Base-by-base conservation (phyloP, 2,113 vertebrate species). In the Dicaeum eximium region DNA sequence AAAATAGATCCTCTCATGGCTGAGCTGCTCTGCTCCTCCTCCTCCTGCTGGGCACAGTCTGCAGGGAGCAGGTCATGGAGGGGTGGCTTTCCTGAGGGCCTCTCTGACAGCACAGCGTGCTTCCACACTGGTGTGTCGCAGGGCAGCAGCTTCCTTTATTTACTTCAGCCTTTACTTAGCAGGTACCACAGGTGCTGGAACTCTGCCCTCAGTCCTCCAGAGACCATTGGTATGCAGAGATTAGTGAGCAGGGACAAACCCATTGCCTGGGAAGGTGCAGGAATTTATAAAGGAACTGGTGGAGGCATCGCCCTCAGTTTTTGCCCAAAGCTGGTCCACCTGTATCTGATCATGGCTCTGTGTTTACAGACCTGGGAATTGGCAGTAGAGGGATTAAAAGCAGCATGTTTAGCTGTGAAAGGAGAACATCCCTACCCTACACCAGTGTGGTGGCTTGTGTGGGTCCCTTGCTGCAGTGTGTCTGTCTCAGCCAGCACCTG, bases 91-190 rank as follows among this genome's bases (percentile, higher is more conserved):
- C 23, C 25, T 5, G 20, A 56, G 53, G 13, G 22, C 14, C 25
- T 24, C 73, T 80, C 70, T 0, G 0, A 15, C 10, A 35, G 19
- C 0, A 15, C 10, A 35, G 19, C 0, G 0, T 22, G 14, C 33
- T 90, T 77, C 72, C 54, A 61, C 9, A 3, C 17, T 0, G 1
- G 7, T 20, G 5, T 48, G 35, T 37, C 65, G 30, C 22, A 67
- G 73, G 70, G 20, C 44, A 64, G 57, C 56, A 73, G 45, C 18
- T 12, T 54, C 47, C 25, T 78, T 47, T 64, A 15, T 51, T 69
- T 60, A 24, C 31, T 80, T 44, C 30, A 78, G 35, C 53, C n/a
- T 87, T 81, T 81, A 25, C 37, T 44, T 47, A 45, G 15, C 23
- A 80, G 38, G 48, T 60, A 15, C 31, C 37, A 22, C 21, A 75